Percentiles rank a stretch among this genome's conserved stretches.
Conservation (phyloP, 2,113 vertebrate species). For the Tychaedon coryphoeus region DNA sequence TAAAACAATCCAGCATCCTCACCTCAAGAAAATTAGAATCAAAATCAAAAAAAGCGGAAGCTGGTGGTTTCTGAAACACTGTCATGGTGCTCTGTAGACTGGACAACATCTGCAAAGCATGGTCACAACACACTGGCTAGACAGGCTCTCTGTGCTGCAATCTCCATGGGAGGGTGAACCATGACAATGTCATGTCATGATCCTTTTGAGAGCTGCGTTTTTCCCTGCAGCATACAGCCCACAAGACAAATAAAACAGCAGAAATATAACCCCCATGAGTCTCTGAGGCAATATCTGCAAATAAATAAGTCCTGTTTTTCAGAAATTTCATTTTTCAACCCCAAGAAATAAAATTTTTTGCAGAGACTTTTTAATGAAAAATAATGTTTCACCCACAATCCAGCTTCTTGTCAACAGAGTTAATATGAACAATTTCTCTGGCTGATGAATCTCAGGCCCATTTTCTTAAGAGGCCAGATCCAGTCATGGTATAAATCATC, state of each 20-base stretch:
- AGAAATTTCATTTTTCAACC: slow-evolving; percentile 26
- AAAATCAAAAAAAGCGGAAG: not conserved
- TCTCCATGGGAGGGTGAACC: not conserved
- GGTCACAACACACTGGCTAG: not conserved
- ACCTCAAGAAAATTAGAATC: not conserved
- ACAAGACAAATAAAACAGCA: not conserved
- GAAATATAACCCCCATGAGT: not conserved
- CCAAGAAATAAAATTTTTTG: not conserved
- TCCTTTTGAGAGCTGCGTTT: not conserved
- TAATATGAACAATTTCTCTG: not conserved
- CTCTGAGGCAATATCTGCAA: not conserved
- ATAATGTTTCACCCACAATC: not conserved
- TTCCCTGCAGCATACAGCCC: not conserved
- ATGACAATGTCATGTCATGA: not conserved
- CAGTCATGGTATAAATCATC: not conserved
- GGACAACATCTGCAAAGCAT: not conserved
- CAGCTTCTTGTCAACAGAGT: not conserved
- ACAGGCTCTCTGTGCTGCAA: not conserved
- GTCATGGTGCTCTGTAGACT: rapidly evolving
- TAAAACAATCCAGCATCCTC: not conserved
- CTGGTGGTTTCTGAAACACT: not conserved
- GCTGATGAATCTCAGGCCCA: not conserved
- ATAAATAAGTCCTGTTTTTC: not conserved
- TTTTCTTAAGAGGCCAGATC: not conserved
- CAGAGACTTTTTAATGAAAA: not conserved